Evolutionary conservation across 2,888 invertebrate species (phyloP), one percentile per base, ranked within the genome.

Genomic region (Macrophya alboannulata): DNA sequence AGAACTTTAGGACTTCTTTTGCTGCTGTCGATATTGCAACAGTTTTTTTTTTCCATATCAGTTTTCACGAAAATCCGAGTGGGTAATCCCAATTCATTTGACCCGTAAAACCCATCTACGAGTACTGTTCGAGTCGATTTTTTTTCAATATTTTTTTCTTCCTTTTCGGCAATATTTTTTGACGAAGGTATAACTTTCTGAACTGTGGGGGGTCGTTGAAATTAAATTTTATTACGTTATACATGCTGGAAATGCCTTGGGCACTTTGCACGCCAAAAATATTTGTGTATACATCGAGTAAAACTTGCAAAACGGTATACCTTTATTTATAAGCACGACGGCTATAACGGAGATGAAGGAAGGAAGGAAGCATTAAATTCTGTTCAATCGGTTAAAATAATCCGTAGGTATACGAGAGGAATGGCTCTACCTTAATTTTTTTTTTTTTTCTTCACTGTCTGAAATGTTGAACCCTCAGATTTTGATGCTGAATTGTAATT

Each of bases 351-450:
- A 51, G 72, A 48, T 45, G 37, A 48, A 65, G 82, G 72, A 21
- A 31, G 51, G 37, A 48, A 65, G 82, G 72, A 21, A 31, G 51
- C 40, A 72, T 71, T 72, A 72, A 48, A 84, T 84, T 72, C 71
- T 12, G 72, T 71, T 84, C 84, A 72, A 71, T 84, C 84, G 71
- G 55, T 72, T 55, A 55, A 43, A 84, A 84, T 84, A 84, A 84
- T 84, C 72, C 71, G 15, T 37, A 15, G 31, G n/a, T 37, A 55
- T 59, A n/a, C 37, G 40, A 25, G 79, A 59, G 79, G 77, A 31
- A 51, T 25, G 77, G 45, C 8, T 48, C 10, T 4, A 62, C 21
- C 9, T n/a, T 9, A 8, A 62, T 10, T 21, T n/a, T 62, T 76
- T 48, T 25, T n/a, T 9, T 37, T 55, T 51, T 51, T 40, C n/a